A percentile compares a stretch with the other conserved stretches of the same genome.
Conservation (phyloP, 1,140 invertebrate species). For the Drosophila leontia region DNA sequence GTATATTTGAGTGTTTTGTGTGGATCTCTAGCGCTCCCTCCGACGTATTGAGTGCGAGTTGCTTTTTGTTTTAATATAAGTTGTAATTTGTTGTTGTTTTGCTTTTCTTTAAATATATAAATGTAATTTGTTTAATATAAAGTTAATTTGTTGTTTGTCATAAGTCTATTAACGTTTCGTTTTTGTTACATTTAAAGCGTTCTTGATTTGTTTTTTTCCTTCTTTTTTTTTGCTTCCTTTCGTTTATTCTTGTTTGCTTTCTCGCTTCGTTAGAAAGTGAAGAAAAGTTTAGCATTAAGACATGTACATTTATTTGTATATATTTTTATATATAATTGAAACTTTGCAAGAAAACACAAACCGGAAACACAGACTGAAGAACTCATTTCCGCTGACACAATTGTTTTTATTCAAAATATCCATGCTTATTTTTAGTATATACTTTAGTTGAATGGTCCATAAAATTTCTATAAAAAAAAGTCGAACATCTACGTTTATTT, state of each 20-base stretch:
- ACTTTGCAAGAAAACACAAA: constrained; percentile 27
- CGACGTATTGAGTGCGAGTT: constrained; percentile 36
- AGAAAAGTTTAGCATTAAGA: constrained; percentile 44
- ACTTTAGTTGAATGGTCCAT: constrained; percentile 69
- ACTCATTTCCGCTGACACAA: constrained; percentile 30
- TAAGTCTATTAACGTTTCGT: constrained; percentile 83
- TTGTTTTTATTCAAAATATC: constrained; percentile 34
- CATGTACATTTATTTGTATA: neutral
- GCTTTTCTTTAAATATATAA: constrained; percentile 49
- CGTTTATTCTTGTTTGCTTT: constrained; percentile 42
- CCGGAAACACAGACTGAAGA: constrained; percentile 37
- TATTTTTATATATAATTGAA: constrained; percentile 1
- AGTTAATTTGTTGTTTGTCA: constrained; percentile 50
- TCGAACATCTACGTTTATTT: constrained; percentile 36
- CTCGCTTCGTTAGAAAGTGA: constrained; percentile 65
- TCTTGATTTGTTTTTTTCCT: constrained; percentile 66
- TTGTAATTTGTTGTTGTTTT: constrained; percentile 30
- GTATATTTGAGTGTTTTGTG: constrained; percentile 51
- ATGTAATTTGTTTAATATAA: constrained; percentile 43
- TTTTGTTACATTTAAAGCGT: constrained; percentile 84
- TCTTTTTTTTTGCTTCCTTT: constrained; percentile 27
- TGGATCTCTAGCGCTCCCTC: constrained; percentile 24
- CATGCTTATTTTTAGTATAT: constrained; percentile 57
- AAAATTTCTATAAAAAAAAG: constrained; percentile 73
- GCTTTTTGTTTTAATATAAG: constrained; percentile 25